Conservation (phyloP, 1,140 invertebrate genomes). For the Drosophila malerkotliana region DNA sequence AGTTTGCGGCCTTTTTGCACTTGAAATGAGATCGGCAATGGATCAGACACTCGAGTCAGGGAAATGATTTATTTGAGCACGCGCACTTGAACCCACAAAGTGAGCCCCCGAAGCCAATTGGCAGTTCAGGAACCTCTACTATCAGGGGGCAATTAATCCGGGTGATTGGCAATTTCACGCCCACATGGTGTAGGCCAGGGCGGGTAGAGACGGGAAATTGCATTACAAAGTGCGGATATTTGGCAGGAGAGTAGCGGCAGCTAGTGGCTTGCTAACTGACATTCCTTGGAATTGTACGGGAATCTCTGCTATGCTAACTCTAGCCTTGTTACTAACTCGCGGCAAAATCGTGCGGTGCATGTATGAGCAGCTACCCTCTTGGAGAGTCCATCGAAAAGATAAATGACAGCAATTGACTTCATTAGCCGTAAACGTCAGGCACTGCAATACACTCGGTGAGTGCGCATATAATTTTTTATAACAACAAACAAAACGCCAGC, state of each 20-base stretch:
- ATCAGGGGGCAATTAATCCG: constrained; percentile 76
- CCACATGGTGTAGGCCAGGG: constrained; percentile 35
- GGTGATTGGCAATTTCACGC: constrained; percentile 70
- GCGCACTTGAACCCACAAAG: constrained; percentile 58
- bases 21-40: constrained; percentile 75
- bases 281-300: background rate
- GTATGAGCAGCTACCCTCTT: constrained; percentile 1
- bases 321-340: constrained; percentile 10
- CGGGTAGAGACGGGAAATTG: constrained; percentile 13
- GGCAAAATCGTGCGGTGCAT: constrained; percentile 22
- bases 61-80: constrained; percentile 84
- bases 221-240: background rate
- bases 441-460: constrained; percentile 35
- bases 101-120: constrained; percentile 21
- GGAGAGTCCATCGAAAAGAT: constrained; percentile 42
- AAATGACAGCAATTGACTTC: constrained; percentile 80
- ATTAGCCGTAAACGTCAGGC: constrained; percentile 78
- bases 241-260: background rate
- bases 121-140: constrained; percentile 38
- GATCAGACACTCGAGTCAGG: constrained; percentile 55
- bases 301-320: constrained; percentile 41
- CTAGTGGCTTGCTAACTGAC: background rate
- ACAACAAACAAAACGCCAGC: constrained; percentile 60
- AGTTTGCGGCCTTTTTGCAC: constrained; percentile 80
- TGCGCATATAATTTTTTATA: constrained; percentile 58